Evolutionary conservation across 64 coral and sea anemone genomes (phyloP), one percentile per base, ranked within the genome.

Genomic region (Cladopsammia gracilis): DNA sequence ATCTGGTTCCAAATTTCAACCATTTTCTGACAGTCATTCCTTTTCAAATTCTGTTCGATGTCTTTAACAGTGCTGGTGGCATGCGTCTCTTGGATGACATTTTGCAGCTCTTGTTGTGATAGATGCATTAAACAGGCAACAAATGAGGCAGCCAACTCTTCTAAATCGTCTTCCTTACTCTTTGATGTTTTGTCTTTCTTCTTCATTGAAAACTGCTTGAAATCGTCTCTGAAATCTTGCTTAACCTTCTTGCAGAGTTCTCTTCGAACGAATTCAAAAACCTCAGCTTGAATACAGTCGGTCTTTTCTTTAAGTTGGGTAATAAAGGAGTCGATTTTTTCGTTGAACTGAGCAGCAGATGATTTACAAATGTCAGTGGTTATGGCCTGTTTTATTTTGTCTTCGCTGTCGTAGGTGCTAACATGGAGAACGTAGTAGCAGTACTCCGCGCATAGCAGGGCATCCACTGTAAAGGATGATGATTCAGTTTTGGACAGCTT

Each of bases 381-480:
- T 4, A 75, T 13, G 46, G 45, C 72, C 18, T 49, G 5, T 18
- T 43, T 3, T 66, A 64, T 16, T 10, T 83, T 60, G 4, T 46
- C 54, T 14, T 64, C 26, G 16, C 58, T 64, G 25, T 83, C 24
- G 19, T 46, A 83, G 13, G 67, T 51, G 18, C 71, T 76, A 10
- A 43, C 10, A 10, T 19, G 76, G 76, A 90, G 75, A 25, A 90
- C 51, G 47, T 90, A 9, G 62, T 70, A 90, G 19, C 59, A 73
- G 62, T 90, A 90, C 25, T 90, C 88, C 1, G 88, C 75, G 44
- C 88, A 90, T 51, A 90, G 73, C 60, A 90, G 68, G 57, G 88
- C 75, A 49, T 76, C 88, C 6, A 64, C 48, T 75, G 86, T 25
- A 42, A 88, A 58, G 7, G 20, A 58, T 7, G 18, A 16, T 51